Conservation (phyloP, 1,140 invertebrate genomes). For the Macrobrachium nipponense region DNA sequence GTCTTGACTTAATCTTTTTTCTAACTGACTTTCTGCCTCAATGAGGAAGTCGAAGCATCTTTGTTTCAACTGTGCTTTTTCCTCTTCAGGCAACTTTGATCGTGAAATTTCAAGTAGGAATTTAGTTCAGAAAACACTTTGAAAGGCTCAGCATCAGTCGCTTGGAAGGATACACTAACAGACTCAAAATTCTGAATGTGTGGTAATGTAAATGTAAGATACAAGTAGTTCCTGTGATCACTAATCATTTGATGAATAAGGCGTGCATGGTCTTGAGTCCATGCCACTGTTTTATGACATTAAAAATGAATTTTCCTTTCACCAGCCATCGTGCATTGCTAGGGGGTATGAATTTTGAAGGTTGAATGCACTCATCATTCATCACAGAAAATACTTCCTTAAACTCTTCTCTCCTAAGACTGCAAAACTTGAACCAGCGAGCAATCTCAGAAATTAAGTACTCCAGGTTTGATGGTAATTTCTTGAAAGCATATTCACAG, state of each 20-base stretch:
- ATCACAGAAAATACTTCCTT: slow-evolving; percentile 40
- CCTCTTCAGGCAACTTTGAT: too few species aligned
- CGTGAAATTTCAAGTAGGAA: too few species aligned
- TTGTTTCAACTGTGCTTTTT: too few species aligned
- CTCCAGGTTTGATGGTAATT: slow-evolving; percentile 49
- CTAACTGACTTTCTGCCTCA: too few species aligned
- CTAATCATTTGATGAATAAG: neutral
- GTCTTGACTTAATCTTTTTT: too few species aligned
- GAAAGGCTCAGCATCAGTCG: too few species aligned
- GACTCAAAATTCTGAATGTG: too few species aligned
- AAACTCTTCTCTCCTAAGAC: slow-evolving; percentile 43
- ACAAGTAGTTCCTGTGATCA: too few species aligned
- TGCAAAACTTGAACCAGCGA: slow-evolving; percentile 48
- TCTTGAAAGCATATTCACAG: slow-evolving; percentile 53
- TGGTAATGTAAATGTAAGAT: too few species aligned
- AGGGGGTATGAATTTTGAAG: slow-evolving; percentile 47
- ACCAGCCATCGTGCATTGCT: slow-evolving; percentile 56
- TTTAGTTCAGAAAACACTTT: too few species aligned
- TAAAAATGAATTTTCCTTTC: slow-evolving; percentile 50
- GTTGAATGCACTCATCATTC: slow-evolving; percentile 47
- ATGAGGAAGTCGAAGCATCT: too few species aligned
- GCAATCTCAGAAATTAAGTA: slow-evolving; percentile 41
- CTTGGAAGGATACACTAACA: too few species aligned
- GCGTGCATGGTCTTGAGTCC: neutral
- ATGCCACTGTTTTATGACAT: neutral